A percentile compares a stretch with the other conserved stretches of the same genome.
Evolutionary conservation across 2,113 vertebrate species (phyloP).

Genomic region (Psephotus haematonotus): DNA sequence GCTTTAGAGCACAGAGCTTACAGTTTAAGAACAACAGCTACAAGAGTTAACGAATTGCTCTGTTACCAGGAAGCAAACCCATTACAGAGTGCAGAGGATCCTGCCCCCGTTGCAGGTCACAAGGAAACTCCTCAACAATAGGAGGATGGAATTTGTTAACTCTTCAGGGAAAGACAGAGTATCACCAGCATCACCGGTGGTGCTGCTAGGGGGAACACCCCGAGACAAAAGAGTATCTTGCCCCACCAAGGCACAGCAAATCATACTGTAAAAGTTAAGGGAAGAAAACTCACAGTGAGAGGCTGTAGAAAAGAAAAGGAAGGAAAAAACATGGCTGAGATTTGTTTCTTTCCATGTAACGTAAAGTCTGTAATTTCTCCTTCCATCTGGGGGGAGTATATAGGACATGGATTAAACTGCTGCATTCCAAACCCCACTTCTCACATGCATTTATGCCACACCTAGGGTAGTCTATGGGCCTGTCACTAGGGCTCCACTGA

Average conservation of each 20-base stretch:
- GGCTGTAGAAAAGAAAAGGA: neutral
- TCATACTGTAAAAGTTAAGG: neutral
- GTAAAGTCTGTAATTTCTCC: neutral
- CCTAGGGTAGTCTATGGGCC: neutral
- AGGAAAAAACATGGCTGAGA: neutral
- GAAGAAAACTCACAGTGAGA: neutral
- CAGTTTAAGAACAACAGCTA: conserved; percentile 43
- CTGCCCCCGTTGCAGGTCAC: neutral
- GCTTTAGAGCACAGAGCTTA: conserved; percentile 50
- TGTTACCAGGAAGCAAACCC: conserved; percentile 59
- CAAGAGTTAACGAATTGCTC: conserved; percentile 41
- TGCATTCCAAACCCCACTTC: neutral
- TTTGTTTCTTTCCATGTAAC: neutral
- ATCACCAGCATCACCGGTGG: neutral
- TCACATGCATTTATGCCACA: neutral
- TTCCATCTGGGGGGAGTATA: neutral
- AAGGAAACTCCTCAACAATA: neutral
- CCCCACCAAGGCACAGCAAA: neutral
- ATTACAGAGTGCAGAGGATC: neutral
- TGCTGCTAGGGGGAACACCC: neutral
- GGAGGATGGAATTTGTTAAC: conserved; percentile 39
- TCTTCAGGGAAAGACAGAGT: neutral
- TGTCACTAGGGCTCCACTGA: neutral
- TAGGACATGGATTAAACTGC: neutral
- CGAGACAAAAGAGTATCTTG: neutral